Evolutionary conservation across 2,888 invertebrate species (phyloP), one percentile per base, ranked within the genome.

Genomic region (Tetragnatha montana): DNA sequence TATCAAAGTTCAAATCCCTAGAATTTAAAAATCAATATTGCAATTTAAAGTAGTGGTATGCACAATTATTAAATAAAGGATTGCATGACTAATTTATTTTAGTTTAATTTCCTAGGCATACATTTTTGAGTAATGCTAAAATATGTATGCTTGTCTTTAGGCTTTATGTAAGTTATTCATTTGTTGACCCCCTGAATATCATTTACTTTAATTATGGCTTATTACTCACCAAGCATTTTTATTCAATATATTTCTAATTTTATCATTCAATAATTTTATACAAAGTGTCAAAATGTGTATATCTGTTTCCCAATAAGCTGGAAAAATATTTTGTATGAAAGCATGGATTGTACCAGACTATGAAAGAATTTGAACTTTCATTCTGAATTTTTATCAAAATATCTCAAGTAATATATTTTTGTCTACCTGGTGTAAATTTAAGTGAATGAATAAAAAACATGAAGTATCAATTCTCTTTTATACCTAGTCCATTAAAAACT

Each of bases 351-450:
- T 60, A 60, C 17, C 6, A 60, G 17, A 60, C 60, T 17, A 60
- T 60, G 60, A 76, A 76, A 50, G 50, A 8, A 50, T 35, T 49
- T 14, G 12, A 49, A 19, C 80, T 14, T 80, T 81, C 71, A 21
- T 50, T 50, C 17, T 79, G 81, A 81, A 71, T 82, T 82, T 82
- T 51, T 82, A 82, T 35, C 73, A 74, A 82, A 74, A 78, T 60
- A 22, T 78, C 60, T 8, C 60, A 60, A 17, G 60, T 60, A 60
- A 78, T 22, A 51, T 78, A 78, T 78, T 78, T 78, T 78, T 78
- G 60, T 22, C 60, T 60, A 22, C 51, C 21, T 60, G 60, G 60
- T 78, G 78, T 78, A 78, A 60, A 78, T 78, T 78, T 60, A 78
- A 78, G 60, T 17, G 12, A 60, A 60, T 12, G 17, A 60, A 60